phyloP scores from a whole-genome alignment of 1,140 invertebrate genomes.

The Copidosoma floridanum region DNA sequence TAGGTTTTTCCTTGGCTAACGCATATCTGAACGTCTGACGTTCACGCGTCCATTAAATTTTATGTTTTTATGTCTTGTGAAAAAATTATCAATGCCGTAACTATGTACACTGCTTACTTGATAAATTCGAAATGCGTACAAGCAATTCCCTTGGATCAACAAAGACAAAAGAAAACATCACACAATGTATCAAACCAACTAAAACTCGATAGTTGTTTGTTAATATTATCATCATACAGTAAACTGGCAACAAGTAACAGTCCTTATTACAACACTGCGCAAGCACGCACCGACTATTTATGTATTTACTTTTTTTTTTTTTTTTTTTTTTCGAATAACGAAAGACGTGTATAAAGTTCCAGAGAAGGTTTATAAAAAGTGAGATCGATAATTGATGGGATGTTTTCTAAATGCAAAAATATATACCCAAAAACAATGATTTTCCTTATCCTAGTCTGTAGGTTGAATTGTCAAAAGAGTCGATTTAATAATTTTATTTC shows the following conservation, averaged over 20 bases:
- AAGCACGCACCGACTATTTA: neutral
- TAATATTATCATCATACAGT: too few species aligned
- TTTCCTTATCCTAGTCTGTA: too few species aligned
- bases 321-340: neutral
- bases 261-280: slow-evolving; percentile 35
- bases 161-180: slow-evolving; percentile 40
- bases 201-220: too few species aligned
- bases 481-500: too few species aligned
- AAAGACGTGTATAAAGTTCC: slow-evolving; percentile 2
- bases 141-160: slow-evolving; percentile 55
- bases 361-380: slow-evolving; percentile 5
- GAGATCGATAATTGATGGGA: too few species aligned
- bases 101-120: slow-evolving; percentile 20
- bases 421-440: too few species aligned
- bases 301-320: too few species aligned
- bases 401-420: too few species aligned
- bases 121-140: slow-evolving; percentile 44
- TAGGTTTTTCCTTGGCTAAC: slow-evolving; percentile 25
- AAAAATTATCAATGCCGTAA: slow-evolving; percentile 23
- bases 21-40: slow-evolving; percentile 1
- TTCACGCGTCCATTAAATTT: slow-evolving; percentile 4
- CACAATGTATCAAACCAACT: slow-evolving; percentile 37
- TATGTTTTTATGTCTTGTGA: too few species aligned
- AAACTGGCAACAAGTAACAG: slow-evolving; percentile 58
- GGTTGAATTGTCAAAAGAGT: too few species aligned